Percentiles rank a stretch among this genome's conserved stretches.
These are phyloP conservation scores for Pseudochaenichthys georgianus DNA, from an alignment of 2,797 vertebrate species.

Conservation along the genomic window DNA sequence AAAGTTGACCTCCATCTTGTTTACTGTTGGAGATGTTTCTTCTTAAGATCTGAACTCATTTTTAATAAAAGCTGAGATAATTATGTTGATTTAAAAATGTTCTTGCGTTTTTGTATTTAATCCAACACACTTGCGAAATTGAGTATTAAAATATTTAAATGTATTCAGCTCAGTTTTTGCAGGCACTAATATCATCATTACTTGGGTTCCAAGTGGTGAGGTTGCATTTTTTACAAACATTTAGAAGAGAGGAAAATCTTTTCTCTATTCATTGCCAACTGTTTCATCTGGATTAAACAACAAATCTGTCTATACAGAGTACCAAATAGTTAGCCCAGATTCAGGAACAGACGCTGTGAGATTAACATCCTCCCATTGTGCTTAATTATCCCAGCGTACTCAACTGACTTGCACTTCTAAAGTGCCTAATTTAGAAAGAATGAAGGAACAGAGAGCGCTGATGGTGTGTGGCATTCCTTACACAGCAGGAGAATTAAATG, in stretches of 20 bases:
- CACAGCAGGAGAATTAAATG: slow-evolving; percentile 71
- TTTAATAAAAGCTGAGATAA: neutral
- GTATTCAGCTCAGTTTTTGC: neutral
- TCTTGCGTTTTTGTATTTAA: neutral
- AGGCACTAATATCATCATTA: neutral
- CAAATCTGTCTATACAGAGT: slow-evolving; percentile 15
- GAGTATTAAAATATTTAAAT: slow-evolving; percentile 2
- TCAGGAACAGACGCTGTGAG: slow-evolving; percentile 52
- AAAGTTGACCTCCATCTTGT: neutral
- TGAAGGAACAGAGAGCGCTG: slow-evolving; percentile 49
- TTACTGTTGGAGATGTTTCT: neutral
- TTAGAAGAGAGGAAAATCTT: neutral
- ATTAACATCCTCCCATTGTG: slow-evolving; percentile 64
- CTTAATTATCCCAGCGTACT: slow-evolving; percentile 66
- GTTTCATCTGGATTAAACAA: slow-evolving; percentile 34
- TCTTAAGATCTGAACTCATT: neutral
- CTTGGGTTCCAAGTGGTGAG: neutral
- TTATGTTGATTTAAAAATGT: too few species aligned
- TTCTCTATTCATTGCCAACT: slow-evolving; percentile 15
- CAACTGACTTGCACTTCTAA: slow-evolving; percentile 61
- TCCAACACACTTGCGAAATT: slow-evolving; percentile 3
- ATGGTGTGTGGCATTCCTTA: slow-evolving; percentile 60
- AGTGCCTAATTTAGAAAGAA: slow-evolving; percentile 71
- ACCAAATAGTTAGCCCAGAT: slow-evolving; percentile 51
- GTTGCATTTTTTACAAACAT: neutral